Evolutionary conservation across 2,113 vertebrate genomes (phyloP).

Genomic region (Etia nguti): DNA sequence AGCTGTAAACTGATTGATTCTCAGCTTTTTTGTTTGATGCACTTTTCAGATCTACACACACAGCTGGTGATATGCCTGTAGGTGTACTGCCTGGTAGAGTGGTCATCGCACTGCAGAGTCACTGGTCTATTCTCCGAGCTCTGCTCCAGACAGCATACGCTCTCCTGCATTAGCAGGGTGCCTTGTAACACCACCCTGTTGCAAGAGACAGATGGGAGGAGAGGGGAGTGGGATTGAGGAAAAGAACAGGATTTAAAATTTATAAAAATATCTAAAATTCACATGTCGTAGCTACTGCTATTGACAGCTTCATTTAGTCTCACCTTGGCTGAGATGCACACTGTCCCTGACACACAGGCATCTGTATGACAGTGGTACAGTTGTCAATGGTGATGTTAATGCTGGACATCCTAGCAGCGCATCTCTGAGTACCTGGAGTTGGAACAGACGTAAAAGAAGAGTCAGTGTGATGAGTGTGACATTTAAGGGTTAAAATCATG

Average conservation of each 20-base stretch:
- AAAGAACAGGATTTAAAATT: neutral
- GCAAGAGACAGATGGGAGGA: neutral
- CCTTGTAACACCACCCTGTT: neutral
- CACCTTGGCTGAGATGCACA: constrained; percentile 49
- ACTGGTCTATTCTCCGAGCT: neutral
- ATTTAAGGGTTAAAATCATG: neutral
- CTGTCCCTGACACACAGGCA: constrained; percentile 56
- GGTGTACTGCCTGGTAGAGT: neutral
- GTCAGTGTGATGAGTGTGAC: neutral
- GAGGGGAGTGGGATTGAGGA: neutral
- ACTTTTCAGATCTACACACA: neutral
- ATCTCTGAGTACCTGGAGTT: constrained; percentile 39
- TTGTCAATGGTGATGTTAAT: constrained; percentile 11
- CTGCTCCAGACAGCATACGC: neutral
- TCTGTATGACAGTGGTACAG: constrained; percentile 24
- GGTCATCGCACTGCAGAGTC: constrained; percentile 11
- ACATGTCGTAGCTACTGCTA: neutral
- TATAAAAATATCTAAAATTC: neutral
- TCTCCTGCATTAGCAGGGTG: constrained; percentile 29
- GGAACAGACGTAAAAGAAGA: neutral
- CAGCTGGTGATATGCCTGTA: constrained; percentile 46
- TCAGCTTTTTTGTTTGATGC: neutral
- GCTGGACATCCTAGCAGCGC: constrained; percentile 18
- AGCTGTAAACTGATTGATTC: too few species aligned
- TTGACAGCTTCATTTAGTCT: neutral